Base-by-base conservation (phyloP, 1,140 invertebrate genomes). In the Caenorhabditis latens region DNA sequence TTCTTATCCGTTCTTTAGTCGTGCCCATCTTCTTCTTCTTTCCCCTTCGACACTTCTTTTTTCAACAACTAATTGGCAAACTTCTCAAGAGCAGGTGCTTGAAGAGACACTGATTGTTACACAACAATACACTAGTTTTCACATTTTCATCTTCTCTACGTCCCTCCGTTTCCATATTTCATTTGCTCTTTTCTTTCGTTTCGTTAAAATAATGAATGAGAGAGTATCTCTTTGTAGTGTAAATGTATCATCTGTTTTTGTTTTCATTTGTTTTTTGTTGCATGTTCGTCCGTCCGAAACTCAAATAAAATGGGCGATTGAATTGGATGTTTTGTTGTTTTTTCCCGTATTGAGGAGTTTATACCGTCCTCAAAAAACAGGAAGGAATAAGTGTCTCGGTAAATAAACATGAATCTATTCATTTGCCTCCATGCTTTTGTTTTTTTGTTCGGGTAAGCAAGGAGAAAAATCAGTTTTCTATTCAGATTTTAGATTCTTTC, bases 41-140 rank as follows among this genome's bases (percentile, higher is more conserved):
- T 8, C 14, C 43, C 50, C 5, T 53, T 55, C 48, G 13, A 40
- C 21, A 19, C 61, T 8, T n/a, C 48, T 61, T 50, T 79, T 65
- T 40, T 79, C 65, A 50, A 67, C 57, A 79, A 53, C 84, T 67
- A 84, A 84, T 67, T 86, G 65, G n/a, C 85, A 79, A 79, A 79
- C 71, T 79, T 79, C 46, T 79, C 71, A 79, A 79, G 71, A 79
- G 71, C 71, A 79, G 71, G 71, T 79, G 71, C 71, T 79, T 79
- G 46, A 50, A 71, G 11, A 71, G 21, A 32, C 58, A 71, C 43
- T n/a, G 71, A 79, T 79, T 79, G 71, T 79, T 79, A 79, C 71
- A 79, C 71, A 79, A 79, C 16, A 71, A 65, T 19, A 71, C 65
- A 71, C 71, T 79, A 79, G 71, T 79, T 79, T 79, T 53, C 65